A percentile compares a stretch with the other conserved stretches of the same genome.
phyloP scores from a whole-genome alignment of 1,140 invertebrate species.

The Hycleus cichorii region DNA sequence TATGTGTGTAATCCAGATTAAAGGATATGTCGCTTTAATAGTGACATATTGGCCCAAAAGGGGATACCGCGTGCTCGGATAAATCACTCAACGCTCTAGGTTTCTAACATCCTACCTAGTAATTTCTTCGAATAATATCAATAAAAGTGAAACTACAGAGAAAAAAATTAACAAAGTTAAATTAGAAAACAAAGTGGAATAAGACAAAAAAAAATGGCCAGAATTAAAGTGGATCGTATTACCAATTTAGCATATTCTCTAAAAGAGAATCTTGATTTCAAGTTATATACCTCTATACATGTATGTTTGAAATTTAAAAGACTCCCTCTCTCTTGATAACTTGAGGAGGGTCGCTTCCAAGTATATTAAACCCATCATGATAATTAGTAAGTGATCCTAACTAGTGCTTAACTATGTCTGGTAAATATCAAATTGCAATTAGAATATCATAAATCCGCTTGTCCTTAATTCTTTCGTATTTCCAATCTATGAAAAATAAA shows the following conservation, averaged over 20 bases:
- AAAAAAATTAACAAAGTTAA: neutral
- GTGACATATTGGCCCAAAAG: constrained; percentile 27
- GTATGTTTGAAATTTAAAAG: constrained; percentile 3
- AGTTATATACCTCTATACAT: neutral
- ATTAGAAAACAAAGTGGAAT: neutral
- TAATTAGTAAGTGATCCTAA: constrained; percentile 23
- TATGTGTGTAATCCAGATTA: constrained; percentile 26
- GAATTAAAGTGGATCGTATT: constrained; percentile 8
- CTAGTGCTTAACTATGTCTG: constrained; percentile 23
- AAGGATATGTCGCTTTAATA: constrained; percentile 29
- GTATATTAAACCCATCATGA: neutral
- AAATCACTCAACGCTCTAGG: constrained; percentile 17
- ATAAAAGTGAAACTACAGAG: too few relatives aligned
- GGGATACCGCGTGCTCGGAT: constrained; percentile 17
- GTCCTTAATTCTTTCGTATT: too few relatives aligned
- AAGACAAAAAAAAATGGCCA: neutral
- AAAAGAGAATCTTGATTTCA: too few relatives aligned
- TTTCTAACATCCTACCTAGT: too few relatives aligned
- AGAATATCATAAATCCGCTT: neutral
- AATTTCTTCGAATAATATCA: too few relatives aligned
- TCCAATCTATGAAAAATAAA: too few relatives aligned
- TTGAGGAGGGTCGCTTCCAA: neutral
- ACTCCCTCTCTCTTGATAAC: constrained; percentile 2
- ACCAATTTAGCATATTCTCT: constrained; percentile 13
- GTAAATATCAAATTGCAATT: constrained; percentile 25